Conservation (phyloP, 2,888 invertebrate species). For the Patella caerulea region DNA sequence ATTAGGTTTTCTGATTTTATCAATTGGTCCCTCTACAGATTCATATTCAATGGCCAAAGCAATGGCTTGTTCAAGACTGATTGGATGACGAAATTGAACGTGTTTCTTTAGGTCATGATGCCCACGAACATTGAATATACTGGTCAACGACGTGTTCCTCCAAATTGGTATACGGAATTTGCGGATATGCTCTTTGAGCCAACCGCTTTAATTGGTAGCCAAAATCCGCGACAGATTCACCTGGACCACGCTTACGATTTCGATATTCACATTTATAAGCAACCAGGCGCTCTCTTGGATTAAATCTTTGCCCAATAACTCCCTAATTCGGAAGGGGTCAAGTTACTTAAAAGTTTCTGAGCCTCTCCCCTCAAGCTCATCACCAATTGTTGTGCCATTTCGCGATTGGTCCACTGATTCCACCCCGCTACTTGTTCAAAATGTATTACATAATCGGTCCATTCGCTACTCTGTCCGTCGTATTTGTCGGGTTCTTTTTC, state of each 20-base stretch:
- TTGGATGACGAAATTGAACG: constrained; percentile 9
- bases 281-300: neutral
- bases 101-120: neutral
- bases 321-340: neutral
- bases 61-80: no score
- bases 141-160: neutral
- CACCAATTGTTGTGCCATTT: constrained; percentile 22
- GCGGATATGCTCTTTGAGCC: constrained; percentile 7
- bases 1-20: no score
- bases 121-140: neutral
- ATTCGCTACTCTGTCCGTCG: constrained; percentile 36
- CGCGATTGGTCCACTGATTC: constrained; percentile 35
- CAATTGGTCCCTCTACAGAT: no score
- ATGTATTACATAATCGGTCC: constrained; percentile 40
- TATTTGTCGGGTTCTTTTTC: constrained; percentile 40
- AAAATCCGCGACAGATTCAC: constrained; percentile 13
- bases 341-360: constrained; percentile 15
- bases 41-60: no score
- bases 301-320: constrained; percentile 15
- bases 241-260: neutral
- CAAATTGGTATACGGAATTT: neutral
- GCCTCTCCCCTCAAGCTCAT: constrained; percentile 20
- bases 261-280: constrained; percentile 10
- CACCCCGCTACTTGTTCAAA: constrained; percentile 41
- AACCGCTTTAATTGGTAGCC: constrained; percentile 7